Base-by-base conservation (phyloP, 1,140 invertebrate species). In the Drosophila littoralis region DNA sequence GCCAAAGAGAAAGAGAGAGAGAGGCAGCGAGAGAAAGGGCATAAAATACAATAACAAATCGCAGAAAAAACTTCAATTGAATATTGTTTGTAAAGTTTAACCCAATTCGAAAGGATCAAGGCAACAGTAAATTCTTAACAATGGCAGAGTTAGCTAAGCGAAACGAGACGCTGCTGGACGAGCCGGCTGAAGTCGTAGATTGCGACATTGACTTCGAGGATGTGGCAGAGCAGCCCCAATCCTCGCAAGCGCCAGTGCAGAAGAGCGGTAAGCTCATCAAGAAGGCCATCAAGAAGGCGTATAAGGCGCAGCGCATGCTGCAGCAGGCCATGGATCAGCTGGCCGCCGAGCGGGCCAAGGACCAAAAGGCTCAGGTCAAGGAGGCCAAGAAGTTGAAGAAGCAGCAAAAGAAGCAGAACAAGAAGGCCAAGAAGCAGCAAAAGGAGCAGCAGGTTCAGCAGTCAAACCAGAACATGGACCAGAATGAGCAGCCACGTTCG, bases 281-380 rank as follows among this genome's bases (percentile, higher is more conserved):
- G 46, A 78, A 83, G 67, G 86, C 86, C 10, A 68, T 90, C 40
- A 86, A 81, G 54, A 83, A 78, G 63, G 77, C 83, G 10, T 28
- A 8, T 13, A 90, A 85, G 61, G 79, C 77, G 15, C 79, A 90
- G 43, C 33, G 64, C 6, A 75, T 86, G 79, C 68, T 90, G 66
- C 61, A 83, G 42, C 33, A 67, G 22, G 79, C 77, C 0, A 67
- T 82, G 36, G 8, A 59, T 6, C 70, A 81, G 48, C 65, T 90
- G 55, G 61, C 61, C 40, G 65, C 67, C 50, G 68, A 82, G 48
- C 63, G 74, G 57, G 45, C 22, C 22, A 55, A 28, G 51, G 45
- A n/a, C 7, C 28, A 46, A 38, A 28, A 5, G 17, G 1, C 5
- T 38, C 36, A 17, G 15, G 10, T 5, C 32, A 79, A 82, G 64